Base-by-base conservation (phyloP, 2,888 invertebrate genomes). In the Lepidocyrtoides sp. region DNA sequence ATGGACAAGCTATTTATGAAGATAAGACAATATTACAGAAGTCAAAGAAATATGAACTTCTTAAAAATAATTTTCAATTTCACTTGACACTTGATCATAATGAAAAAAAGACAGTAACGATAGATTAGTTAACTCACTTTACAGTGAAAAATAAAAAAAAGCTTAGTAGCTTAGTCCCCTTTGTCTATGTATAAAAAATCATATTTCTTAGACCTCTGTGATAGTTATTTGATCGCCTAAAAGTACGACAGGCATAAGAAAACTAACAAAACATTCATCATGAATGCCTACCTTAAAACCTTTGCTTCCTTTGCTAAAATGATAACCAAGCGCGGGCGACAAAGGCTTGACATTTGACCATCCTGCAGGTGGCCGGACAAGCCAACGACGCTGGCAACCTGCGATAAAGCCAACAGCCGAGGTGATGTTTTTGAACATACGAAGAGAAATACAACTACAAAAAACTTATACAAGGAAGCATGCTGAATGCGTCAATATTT, bases 291-390 rank as follows among this genome's bases (percentile, higher is more conserved):
- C 91, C 91, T 91, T 84, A 69, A 51, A 79, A 84, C 77, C 23
- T 8, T 82, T 17, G 91, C 29, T 75, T 91, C 91, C 86, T 91
- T n/a, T 69, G 85, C 84, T 69, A 91, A 85, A 63, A 57, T 75
- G 81, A 86, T 91, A 91, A 91, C 91, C 86, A 91, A 69, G 91
- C 91, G 72, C 75, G 72, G 86, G 72, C 79, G 91, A 91, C 85
- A 77, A 75, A 86, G 91, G 91, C 91, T 91, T 90, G 85, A 84
- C 79, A 23, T 60, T 41, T 86, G 91, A 91, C 86, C 91, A 91
- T 91, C 91, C 85, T 79, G 84, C 63, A 63, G 69, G 86, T 72
- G 86, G 91, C 85, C 91, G 48, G 72, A 86, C 86, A 91, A 91
- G 91, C 91, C 91, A 66, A 81, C 86, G 85, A 36, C 72, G 81